These are phyloP conservation scores for Melanotaenia duboulayi DNA, from an alignment of 2,113 vertebrate genomes.

Conservation along the genomic window DNA sequence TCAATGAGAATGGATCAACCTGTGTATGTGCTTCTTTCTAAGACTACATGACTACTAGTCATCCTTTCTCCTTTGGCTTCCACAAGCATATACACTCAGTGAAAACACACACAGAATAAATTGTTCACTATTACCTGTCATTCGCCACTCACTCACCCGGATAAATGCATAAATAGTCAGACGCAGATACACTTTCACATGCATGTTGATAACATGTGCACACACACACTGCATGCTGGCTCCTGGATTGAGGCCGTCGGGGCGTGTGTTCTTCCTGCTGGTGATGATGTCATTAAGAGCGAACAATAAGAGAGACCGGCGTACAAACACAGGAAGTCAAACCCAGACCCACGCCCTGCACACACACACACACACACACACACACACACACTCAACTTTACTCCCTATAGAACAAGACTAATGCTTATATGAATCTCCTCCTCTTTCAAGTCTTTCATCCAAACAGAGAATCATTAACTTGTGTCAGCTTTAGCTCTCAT, in stretches of 20 bases:
- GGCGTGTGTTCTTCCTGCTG: constrained; percentile 77
- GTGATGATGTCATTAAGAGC: constrained; percentile 72
- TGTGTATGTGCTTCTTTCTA: constrained; percentile 7
- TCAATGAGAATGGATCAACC: constrained; percentile 24
- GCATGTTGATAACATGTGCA: not conserved
- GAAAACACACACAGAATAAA: not conserved
- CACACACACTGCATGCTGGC: constrained; percentile 30
- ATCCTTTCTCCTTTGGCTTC: not conserved
- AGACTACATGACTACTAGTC: not conserved
- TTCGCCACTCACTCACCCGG: constrained; percentile 19
- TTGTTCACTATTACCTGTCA: constrained; percentile 11
- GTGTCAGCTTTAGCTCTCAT: constrained; percentile 1
- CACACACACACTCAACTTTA: constrained; percentile 34
- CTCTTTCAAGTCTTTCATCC: not conserved
- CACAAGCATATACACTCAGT: constrained; percentile 2
- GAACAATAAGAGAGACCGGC: constrained; percentile 82
- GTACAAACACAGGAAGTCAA: constrained; percentile 85
- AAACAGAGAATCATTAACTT: not conserved
- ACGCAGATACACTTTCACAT: constrained; percentile 23
- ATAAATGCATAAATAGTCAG: constrained; percentile 3
- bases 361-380: constrained; percentile 33
- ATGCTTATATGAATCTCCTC: constrained; percentile 1
- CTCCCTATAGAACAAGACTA: constrained; percentile 18
- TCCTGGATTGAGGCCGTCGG: constrained; percentile 39
- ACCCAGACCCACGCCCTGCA: constrained; percentile 73